Evolutionary conservation across 2,113 vertebrate genomes (phyloP).

Genomic region (Rhabdornis inornatus): DNA sequence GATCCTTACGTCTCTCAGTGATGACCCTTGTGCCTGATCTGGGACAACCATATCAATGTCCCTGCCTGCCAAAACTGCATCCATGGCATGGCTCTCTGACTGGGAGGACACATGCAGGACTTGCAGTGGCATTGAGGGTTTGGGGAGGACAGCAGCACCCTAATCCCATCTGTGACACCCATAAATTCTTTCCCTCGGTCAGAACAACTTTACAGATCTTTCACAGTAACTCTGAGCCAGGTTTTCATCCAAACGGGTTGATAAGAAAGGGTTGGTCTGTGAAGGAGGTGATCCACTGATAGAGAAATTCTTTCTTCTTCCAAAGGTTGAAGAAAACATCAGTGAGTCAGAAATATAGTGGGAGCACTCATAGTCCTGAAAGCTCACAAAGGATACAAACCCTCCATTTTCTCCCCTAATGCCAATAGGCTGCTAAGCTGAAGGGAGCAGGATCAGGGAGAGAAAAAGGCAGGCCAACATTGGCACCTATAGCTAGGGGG

Average conservation of each 20-base stretch:
- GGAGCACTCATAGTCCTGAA: neutral
- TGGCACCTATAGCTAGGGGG: accelerated
- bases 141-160: neutral
- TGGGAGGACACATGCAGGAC: neutral
- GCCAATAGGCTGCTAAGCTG: neutral
- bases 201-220: neutral
- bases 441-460: neutral
- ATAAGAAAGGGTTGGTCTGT: neutral
- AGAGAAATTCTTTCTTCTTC: neutral
- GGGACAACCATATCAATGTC: neutral
- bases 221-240: neutral
- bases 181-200: neutral
- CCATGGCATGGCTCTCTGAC: accelerated
- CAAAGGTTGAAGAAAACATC: neutral
- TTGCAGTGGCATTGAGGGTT: accelerated
- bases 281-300: neutral
- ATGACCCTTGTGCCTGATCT: accelerated
- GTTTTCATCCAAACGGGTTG: neutral
- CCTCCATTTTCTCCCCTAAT: neutral
- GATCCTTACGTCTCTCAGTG: neutral
- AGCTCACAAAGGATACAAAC: neutral
- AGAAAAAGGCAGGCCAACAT: neutral
- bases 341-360: neutral
- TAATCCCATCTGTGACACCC: neutral
- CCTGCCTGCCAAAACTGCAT: neutral